Evolutionary conservation across 2,113 vertebrate genomes (phyloP), one percentile per base, ranked within the genome.

Genomic region (Hassar affinis): DNA sequence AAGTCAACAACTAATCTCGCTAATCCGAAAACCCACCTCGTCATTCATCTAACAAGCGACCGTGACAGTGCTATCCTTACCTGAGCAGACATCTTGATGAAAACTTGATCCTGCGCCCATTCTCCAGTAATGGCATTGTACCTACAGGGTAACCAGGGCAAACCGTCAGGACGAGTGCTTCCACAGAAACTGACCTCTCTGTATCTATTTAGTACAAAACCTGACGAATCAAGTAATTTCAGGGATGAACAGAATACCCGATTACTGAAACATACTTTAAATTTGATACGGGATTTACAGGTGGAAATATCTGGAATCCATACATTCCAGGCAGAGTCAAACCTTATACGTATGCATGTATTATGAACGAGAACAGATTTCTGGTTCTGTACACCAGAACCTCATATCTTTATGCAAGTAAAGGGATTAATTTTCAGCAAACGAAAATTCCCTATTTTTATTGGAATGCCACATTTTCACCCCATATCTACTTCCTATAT

Each of bases 51-150:
- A 47, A 22, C 14, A 78, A 68, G 17, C 9, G 14, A 18, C 42
- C 56, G 17, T 47, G 61, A 78, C 11, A 22, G 15, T 78, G 47
- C 8, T 47, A 69, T 6, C 30, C 6, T 35, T 92, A 99, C 98
- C 95, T 98, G 96, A 42, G 93, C 87, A 0, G 95, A 96, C 96
- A 99, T 98, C 92, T 99, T 99, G 90, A 99, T 94, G 76, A 97
- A 92, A 45, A 99, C 94, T 84, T 97, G 93, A 81, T 99, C 98
- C 84, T 98, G 91, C 20, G 93, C 92, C 98, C 98, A 99, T 57
- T 95, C 91, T 6, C 94, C 95, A 12, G 95, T 97, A 90, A 99
- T 91, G 1, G 96, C 97, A 12, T 95, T 99, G 93, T 99, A 99
- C 90, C 98, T 99, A 83, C 15, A 90, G 81, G 33, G 14, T 61